Base-by-base conservation (phyloP, 2,113 vertebrate genomes). In the Crotophaga sulcirostris region DNA sequence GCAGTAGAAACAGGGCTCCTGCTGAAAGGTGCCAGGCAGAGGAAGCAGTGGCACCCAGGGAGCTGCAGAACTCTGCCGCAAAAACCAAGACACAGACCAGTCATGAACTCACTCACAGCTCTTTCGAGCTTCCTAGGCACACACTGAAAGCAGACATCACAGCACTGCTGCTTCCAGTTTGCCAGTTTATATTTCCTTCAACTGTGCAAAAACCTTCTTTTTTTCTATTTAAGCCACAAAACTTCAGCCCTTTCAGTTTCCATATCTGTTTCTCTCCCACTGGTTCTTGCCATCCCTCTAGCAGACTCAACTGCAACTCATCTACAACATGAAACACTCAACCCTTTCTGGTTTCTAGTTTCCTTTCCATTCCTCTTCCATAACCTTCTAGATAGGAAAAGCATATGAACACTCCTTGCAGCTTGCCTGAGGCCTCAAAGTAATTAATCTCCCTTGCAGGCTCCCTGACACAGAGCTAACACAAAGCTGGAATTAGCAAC, bases 221-320 rank as follows among this genome's bases (percentile, higher is more conserved):
- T 93, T 91, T 96, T 75, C 68, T 91, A 70, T 94, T 96, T 90
- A 84, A 96, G 64, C 85, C 92, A 95, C 86, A 86, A 91, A 95
- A 75, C 84, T 85, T 82, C 81, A 93, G 91, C 75, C 87, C 88
- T 67, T 96, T 95, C 90, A 72, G 92, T 84, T 94, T 88, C 92
- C 75, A 52, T 59, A 76, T 69, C 89, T 70, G 72, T 72, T 89
- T 74, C 93, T 92, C 92, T 93, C 92, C 93, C 90, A 90, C 87
- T 58, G 79, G 73, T 90, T 96, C 90, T 90, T 92, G 88, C 68
- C 92, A 94, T 47, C 72, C 79, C 78, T 94, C 79, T 93, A 95
- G 60, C 64, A 86, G 90, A 20, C 52, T 80, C 79, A 80, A 93
- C 49, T 85, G 73, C 52, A 68, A 60, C 80, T 75, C 60, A 15